Percentiles rank a stretch among this genome's conserved stretches.
Evolutionary conservation across 2,888 invertebrate species (phyloP).

Genomic region (Synergus laeviventris): DNA sequence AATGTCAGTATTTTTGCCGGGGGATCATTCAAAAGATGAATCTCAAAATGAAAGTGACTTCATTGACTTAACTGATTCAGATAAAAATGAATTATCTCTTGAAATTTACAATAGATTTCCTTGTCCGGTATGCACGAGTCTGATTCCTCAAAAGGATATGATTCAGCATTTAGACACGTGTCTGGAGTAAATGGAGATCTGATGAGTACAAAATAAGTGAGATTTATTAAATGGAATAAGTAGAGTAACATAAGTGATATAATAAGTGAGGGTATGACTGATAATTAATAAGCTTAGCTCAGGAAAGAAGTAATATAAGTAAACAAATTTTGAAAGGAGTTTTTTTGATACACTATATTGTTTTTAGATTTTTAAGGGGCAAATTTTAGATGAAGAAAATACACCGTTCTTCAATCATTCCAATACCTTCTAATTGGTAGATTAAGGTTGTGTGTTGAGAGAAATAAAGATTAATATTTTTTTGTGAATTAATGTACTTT

Average conservation of each 20-base stretch:
- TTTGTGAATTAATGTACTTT: neutral
- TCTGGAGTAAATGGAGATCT: constrained; percentile 45
- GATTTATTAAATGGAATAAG: neutral
- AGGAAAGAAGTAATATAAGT: neutral
- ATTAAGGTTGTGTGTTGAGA: neutral
- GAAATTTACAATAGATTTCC: constrained; percentile 75
- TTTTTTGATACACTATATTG: neutral
- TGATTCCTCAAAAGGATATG: constrained; percentile 78
- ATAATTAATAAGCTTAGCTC: constrained; percentile 1
- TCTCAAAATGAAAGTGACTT: neutral
- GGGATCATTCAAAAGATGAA: neutral
- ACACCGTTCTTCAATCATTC: neutral
- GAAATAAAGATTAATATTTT: neutral
- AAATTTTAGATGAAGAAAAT: neutral
- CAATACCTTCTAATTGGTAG: neutral
- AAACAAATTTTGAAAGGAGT: neutral
- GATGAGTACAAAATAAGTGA: neutral
- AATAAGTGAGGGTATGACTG: neutral
- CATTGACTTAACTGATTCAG: constrained; percentile 36
- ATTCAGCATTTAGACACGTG: constrained; percentile 80
- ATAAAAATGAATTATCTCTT: constrained; percentile 52
- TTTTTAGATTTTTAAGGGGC: neutral
- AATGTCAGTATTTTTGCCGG: neutral
- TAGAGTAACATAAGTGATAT: no score
- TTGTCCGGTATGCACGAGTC: constrained; percentile 81